These are phyloP conservation scores for Ammodytes marinus DNA, from an alignment of 2,113 vertebrate species.

Conservation along the genomic window DNA sequence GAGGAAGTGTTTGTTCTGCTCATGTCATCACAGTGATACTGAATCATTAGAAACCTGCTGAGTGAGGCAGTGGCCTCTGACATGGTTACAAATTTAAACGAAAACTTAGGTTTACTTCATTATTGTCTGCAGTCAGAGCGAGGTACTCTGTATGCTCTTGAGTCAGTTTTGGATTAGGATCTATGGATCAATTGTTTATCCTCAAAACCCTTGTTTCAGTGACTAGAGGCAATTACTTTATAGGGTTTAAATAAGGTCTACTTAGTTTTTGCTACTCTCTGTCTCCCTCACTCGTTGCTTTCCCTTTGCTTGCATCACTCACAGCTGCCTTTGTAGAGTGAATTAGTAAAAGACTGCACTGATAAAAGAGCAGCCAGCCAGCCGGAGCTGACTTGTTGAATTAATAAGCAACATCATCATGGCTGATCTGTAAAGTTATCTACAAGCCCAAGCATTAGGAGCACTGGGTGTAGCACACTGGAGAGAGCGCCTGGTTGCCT, in stretches of 20 bases:
- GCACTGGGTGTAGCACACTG: conserved; percentile 43
- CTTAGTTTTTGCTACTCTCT: conserved; percentile 29
- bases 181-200: conserved; percentile 65
- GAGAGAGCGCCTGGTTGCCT: conserved; percentile 58
- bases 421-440: conserved; percentile 71
- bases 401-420: conserved; percentile 73
- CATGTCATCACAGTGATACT: conserved; percentile 7
- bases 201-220: conserved; percentile 53
- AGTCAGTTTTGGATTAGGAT: conserved; percentile 56
- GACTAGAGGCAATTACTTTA: conserved; percentile 59
- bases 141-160: conserved; percentile 48
- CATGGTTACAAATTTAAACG: conserved; percentile 8
- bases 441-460: conserved; percentile 59
- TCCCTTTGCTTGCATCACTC: conserved; percentile 59
- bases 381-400: conserved; percentile 70
- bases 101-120: conserved; percentile 41
- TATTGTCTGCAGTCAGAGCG: conserved; percentile 30
- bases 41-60: conserved; percentile 35
- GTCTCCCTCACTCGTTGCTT: conserved; percentile 29
- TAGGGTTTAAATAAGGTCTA: conserved; percentile 57
- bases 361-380: conserved; percentile 75
- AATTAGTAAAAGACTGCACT: conserved; percentile 67
- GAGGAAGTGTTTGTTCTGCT: conserved; percentile 5
- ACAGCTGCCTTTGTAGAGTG: conserved; percentile 58
- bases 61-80: conserved; percentile 19